phyloP scores from a whole-genome alignment of 2,113 vertebrate genomes.

The Percopsis transmontana region DNA sequence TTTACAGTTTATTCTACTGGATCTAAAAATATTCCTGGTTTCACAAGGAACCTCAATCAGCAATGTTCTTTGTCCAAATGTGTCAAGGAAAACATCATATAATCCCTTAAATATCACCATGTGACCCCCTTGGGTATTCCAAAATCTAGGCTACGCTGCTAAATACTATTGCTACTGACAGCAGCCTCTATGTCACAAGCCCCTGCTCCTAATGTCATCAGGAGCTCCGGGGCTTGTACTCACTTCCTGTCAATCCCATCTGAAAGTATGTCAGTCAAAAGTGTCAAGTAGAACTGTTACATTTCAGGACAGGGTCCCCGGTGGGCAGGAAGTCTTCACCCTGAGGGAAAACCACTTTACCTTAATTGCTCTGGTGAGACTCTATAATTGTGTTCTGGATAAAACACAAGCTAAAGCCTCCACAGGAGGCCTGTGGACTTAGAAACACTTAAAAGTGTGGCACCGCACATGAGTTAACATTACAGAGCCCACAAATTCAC shows the following conservation, averaged over 20 bases:
- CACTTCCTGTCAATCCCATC: constrained; percentile 48
- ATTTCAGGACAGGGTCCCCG: constrained; percentile 40
- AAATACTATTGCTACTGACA: constrained; percentile 9
- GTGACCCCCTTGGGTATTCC: background rate
- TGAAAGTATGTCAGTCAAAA: constrained; percentile 67
- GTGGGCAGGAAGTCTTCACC: constrained; percentile 1
- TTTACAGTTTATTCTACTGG: background rate
- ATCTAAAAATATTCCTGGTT: background rate
- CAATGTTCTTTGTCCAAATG: too few relatives aligned
- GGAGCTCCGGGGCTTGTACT: constrained; percentile 25
- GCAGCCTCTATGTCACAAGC: background rate
- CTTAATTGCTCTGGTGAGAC: constrained; percentile 49
- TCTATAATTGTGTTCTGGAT: constrained; percentile 40
- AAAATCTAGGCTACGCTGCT: background rate
- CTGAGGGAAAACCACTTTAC: constrained; percentile 36
- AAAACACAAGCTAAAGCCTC: constrained; percentile 17
- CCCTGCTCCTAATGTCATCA: constrained; percentile 28
- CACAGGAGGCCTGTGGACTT: background rate
- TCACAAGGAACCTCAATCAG: background rate
- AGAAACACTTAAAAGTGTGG: constrained; percentile 10
- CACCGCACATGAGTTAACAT: constrained; percentile 2
- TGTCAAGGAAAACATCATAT: too few relatives aligned
- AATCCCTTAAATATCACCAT: background rate
- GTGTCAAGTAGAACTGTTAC: constrained; percentile 45
- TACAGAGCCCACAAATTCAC: constrained; percentile 25